Percentiles rank a stretch among this genome's conserved stretches.
Evolutionary conservation across 2,888 invertebrate species (phyloP).

Genomic region (Eudasyphora cyanicolor): DNA sequence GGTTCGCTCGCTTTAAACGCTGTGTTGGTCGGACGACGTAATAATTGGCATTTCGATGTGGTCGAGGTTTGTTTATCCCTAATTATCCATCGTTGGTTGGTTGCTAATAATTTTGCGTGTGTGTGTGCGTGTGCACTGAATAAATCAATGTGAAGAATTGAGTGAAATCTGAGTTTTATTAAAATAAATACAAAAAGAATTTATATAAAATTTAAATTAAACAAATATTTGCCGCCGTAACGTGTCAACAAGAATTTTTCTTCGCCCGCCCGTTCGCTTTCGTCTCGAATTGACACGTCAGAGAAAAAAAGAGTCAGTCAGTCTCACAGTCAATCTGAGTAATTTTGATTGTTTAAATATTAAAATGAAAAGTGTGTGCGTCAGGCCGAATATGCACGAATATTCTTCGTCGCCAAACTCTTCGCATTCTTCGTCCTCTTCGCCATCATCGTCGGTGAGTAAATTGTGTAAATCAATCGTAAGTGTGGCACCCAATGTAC

Average conservation of each 20-base stretch:
- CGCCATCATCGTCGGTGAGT: conserved; percentile 8
- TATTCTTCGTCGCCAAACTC: background rate
- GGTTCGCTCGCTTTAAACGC: conserved; percentile 5
- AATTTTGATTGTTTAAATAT: conserved; percentile 15
- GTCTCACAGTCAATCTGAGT: background rate
- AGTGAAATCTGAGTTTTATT: background rate
- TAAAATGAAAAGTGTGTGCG: conserved; percentile 19
- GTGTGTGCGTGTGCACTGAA: background rate
- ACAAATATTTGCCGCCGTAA: too few species aligned
- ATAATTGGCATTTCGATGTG: conserved; percentile 26
- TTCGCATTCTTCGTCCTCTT: background rate
- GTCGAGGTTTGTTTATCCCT: conserved; percentile 42
- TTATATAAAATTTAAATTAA: background rate
- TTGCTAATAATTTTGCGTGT: conserved; percentile 25
- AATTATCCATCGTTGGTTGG: too few species aligned
- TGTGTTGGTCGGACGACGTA: conserved; percentile 5
- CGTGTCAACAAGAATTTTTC: too few species aligned
- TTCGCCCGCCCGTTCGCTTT: too few species aligned
- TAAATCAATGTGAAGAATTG: background rate
- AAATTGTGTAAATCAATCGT: background rate
- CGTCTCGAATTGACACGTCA: too few species aligned
- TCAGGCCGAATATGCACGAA: background rate
- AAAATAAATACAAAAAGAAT: background rate
- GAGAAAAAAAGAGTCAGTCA: background rate
- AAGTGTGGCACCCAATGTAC: background rate